A percentile compares a stretch with the other conserved stretches of the same genome.
Conservation (phyloP, 2,797 vertebrate species). For the Hybognathus amarus region DNA sequence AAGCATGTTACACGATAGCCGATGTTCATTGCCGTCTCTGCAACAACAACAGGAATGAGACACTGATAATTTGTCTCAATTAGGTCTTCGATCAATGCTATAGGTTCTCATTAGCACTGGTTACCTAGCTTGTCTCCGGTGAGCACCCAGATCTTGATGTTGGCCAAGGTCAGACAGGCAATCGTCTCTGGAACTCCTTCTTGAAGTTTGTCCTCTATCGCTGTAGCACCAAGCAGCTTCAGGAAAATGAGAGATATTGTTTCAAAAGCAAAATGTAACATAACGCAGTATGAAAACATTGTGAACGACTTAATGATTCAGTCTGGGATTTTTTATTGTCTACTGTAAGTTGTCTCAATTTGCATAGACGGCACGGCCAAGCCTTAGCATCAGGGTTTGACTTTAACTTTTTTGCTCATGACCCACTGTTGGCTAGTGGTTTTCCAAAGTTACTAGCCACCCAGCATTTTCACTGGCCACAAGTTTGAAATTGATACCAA, state of each 20-base stretch:
- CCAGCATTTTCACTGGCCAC: too few species aligned
- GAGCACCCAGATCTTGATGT: conserved; percentile 90
- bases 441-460: too few species aligned
- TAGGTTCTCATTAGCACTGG: background rate
- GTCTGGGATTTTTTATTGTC: background rate
- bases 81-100: background rate
- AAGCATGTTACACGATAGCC: conserved; percentile 87
- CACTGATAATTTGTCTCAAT: background rate
- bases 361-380: background rate
- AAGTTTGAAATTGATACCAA: too few species aligned
- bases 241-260: conserved; percentile 6
- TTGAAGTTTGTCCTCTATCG: conserved; percentile 89
- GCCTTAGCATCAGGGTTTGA: background rate
- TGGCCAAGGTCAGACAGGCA: conserved; percentile 78
- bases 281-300: background rate
- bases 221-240: conserved; percentile 87
- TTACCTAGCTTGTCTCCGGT: conserved; percentile 89
- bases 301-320: background rate
- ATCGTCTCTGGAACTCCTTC: conserved; percentile 87
- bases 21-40: conserved; percentile 88
- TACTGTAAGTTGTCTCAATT: background rate
- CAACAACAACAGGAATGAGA: conserved; percentile 48
- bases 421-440: too few species aligned
- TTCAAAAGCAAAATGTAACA: background rate
- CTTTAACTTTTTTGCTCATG: too few species aligned